Base-by-base conservation (phyloP, 30 jellyfish, hydroid and myxozoan species). In the Sanderia malayensis region DNA sequence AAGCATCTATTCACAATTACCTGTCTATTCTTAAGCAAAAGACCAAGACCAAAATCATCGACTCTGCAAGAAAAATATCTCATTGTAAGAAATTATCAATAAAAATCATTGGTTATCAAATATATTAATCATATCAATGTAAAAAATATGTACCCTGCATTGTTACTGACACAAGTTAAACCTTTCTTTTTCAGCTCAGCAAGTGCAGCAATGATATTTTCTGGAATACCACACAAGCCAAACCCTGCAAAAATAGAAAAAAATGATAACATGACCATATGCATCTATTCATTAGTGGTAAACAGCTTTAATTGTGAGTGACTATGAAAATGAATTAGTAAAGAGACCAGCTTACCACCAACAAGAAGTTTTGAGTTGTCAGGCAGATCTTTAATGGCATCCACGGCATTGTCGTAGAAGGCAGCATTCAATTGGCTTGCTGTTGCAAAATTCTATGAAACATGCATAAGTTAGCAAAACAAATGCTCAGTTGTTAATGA, bases 141-240 rank as follows among this genome's bases (percentile, higher is more conserved):
- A 11, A 70, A 9, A 33, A 46, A 23, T 20, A 2, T 62, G 7
- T 72, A 87, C 96, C 96, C 97, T 30, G 97, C 97, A 81, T 89
- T 83, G 52, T 89, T 89, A 67, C 97, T 89, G 26, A 90, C 96
- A 70, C 90, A 71, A 10, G 94, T 77, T 44, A 90, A 71, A 24
- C 85, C 94, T 70, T 90, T 90, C 11, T 71, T 73, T 53, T 79
- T 79, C 49, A 73, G 81, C 41, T 83, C 84, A 0, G 83, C 86
- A 18, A 90, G 76, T 11, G 82, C 98, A 13, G 74, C 73, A 55
- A 90, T 90, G 61, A 90, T 86, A 58, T 90, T 90, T 61, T 90
- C 98, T 20, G 98, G 98, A 23, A 90, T 90, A 21, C 98, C 98
- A 90, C 98, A 90, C 71, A 90, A 58, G 11, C 98, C 98, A 78